phyloP scores from a whole-genome alignment of 2,797 vertebrate species.

The Phoebastria nigripes region DNA sequence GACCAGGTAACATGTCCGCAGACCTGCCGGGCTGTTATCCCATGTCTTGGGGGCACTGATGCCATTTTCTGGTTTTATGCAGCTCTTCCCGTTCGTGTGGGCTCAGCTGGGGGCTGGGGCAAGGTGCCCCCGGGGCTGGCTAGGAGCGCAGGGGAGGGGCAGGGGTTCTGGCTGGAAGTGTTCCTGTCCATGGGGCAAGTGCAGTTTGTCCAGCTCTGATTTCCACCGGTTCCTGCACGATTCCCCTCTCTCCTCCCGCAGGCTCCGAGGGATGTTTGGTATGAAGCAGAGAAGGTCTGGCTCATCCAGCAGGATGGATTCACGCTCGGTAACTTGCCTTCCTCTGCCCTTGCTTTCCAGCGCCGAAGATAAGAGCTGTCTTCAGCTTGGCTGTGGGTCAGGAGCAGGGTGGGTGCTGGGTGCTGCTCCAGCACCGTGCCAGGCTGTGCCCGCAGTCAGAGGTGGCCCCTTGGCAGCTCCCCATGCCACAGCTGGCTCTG shows the following conservation, averaged over 20 bases:
- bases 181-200: rapidly evolving
- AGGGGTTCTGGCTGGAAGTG: background rate
- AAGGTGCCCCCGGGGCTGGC: rapidly evolving
- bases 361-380: rapidly evolving
- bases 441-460: rapidly evolving
- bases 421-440: background rate
- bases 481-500: rapidly evolving
- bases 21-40: rapidly evolving
- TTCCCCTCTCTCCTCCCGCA: background rate
- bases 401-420: background rate
- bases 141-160: background rate
- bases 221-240: rapidly evolving
- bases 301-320: conserved; percentile 85
- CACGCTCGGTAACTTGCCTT: conserved; percentile 77
- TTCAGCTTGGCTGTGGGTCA: rapidly evolving
- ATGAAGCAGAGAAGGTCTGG: conserved; percentile 90
- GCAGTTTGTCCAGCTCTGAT: background rate
- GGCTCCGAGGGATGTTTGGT: conserved; percentile 85
- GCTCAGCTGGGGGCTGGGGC: background rate
- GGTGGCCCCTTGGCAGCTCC: background rate
- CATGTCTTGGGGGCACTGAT: rapidly evolving
- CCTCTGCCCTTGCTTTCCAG: background rate
- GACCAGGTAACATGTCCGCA: conserved; percentile 48
- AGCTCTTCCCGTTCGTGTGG: rapidly evolving
- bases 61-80: background rate